Evolutionary conservation across 1,140 invertebrate species (phyloP).

Genomic region (Drosophila arizonae): DNA sequence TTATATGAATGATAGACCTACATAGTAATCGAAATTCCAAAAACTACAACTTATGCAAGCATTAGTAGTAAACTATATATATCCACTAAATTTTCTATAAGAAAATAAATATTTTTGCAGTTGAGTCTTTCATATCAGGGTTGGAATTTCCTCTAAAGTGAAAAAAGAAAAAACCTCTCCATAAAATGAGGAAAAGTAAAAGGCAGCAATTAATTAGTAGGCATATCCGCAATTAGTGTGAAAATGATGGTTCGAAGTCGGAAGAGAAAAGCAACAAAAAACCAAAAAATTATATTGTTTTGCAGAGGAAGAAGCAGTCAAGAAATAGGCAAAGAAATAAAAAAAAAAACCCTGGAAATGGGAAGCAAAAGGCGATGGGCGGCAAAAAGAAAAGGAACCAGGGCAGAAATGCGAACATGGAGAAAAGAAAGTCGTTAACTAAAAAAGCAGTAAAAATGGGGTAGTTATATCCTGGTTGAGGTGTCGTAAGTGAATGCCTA

Average conservation of each 20-base stretch:
- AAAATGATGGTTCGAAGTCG: conserved; percentile 62
- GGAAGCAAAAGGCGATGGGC: conserved; percentile 24
- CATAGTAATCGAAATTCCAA: too few species aligned
- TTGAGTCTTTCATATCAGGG: conserved; percentile 1
- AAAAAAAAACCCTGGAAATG: conserved; percentile 13
- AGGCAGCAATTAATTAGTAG: conserved; percentile 64
- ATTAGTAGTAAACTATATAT: not conserved
- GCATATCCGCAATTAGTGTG: conserved; percentile 75
- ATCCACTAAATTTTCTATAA: not conserved
- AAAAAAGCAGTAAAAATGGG: conserved; percentile 61
- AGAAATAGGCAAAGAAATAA: conserved; percentile 30
- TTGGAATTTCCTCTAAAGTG: conserved; percentile 1
- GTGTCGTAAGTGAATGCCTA: conserved; percentile 59
- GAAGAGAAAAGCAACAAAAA: conserved; percentile 47
- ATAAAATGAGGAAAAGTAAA: conserved; percentile 22
- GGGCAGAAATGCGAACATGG: conserved; percentile 29
- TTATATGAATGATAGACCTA: too few species aligned
- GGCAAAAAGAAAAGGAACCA: conserved; percentile 10
- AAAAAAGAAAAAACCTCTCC: conserved; percentile 5
- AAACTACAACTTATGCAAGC: too few species aligned
- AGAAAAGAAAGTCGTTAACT: conserved; percentile 66
- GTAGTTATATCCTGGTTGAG: conserved; percentile 47
- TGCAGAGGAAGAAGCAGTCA: conserved; percentile 41
- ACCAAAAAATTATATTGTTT: conserved; percentile 9
- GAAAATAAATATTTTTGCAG: not conserved